Base-by-base conservation (phyloP, 2,888 invertebrate species). In the Lasioglossum pauxillum region DNA sequence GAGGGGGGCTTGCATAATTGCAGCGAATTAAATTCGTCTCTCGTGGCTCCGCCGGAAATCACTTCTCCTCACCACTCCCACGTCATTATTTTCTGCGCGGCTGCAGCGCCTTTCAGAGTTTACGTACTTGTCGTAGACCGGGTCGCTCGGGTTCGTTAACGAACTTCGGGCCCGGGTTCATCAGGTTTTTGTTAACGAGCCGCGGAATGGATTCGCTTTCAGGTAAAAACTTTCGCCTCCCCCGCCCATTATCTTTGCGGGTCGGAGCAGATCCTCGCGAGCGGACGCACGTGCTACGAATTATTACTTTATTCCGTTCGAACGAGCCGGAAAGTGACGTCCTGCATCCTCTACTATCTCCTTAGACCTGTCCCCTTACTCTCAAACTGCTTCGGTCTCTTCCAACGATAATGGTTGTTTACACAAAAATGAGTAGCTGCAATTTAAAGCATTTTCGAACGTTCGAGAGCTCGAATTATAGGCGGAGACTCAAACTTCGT, bases 1-100 rank as follows among this genome's bases (percentile, higher is more conserved):
- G 60, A 71, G 71, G 23, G 69, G 38, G 69, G 71, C 41, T 73
- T 75, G 89, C 88, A 84, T 88, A 89, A 92, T 92, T 91, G 88
- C 90, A 85, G 89, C 85, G 91, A 93, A 92, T 93, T 91, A 92
- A 92, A 93, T 92, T 91, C 90, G 89, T 91, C 91, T 90, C 91
- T 87, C 60, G 88, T 81, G 87, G 84, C 82, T 84, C 88, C 85
- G 82, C 77, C 82, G 85, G 83, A 90, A 90, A 91, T 90, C 89
- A 86, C 91, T 88, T 86, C 90, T 83, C 84, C 73, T 75, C 88
- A n/a, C 83, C 78, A 23, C 80, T 80, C 78, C 75, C 82, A 67
- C 91, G 84, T 88, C 90, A 89, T 90, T 89, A 90, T 89, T 89
- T 88, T 87, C 87, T 60, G 75, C 76, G 81, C 72, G 80, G 35